A percentile compares a stretch with the other conserved stretches of the same genome.
Evolutionary conservation across 2,888 invertebrate species (phyloP).

Genomic region (Campaea margaritaria): DNA sequence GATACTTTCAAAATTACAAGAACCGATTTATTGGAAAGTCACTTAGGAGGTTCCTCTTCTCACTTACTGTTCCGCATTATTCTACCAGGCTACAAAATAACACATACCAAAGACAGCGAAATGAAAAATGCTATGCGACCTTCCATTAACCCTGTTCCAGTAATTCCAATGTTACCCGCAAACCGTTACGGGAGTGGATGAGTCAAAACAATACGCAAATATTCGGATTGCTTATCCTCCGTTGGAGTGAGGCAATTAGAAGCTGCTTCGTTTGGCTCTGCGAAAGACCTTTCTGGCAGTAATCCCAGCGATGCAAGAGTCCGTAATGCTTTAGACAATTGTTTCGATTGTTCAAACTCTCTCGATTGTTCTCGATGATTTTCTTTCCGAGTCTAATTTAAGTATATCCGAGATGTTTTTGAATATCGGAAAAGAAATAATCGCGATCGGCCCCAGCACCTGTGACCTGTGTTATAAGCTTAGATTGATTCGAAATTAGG

Average conservation of each 20-base stretch:
- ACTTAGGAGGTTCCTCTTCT: no score
- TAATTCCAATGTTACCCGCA: neutral
- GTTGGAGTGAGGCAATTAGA: constrained; percentile 10
- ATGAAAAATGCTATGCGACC: neutral
- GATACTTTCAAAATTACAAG: no score
- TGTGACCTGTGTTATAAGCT: no score
- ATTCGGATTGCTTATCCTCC: constrained; percentile 2
- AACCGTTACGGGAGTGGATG: constrained; percentile 18
- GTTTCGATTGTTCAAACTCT: no score
- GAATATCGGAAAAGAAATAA: no score
- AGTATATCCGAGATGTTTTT: no score
- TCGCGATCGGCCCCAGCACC: no score
- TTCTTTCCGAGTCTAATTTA: no score
- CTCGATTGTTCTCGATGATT: no score
- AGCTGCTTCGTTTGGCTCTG: constrained; percentile 1
- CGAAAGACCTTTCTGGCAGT: neutral
- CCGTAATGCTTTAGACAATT: neutral
- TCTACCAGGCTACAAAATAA: neutral
- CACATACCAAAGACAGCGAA: neutral
- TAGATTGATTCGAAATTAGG: no score
- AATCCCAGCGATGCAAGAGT: neutral
- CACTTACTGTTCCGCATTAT: neutral
- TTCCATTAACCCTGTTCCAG: constrained; percentile 4
- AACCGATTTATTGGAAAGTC: no score
- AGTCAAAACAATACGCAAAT: constrained; percentile 23